phyloP scores from a whole-genome alignment of 2,113 vertebrate genomes.

The Craseonycteris thonglongyai region DNA sequence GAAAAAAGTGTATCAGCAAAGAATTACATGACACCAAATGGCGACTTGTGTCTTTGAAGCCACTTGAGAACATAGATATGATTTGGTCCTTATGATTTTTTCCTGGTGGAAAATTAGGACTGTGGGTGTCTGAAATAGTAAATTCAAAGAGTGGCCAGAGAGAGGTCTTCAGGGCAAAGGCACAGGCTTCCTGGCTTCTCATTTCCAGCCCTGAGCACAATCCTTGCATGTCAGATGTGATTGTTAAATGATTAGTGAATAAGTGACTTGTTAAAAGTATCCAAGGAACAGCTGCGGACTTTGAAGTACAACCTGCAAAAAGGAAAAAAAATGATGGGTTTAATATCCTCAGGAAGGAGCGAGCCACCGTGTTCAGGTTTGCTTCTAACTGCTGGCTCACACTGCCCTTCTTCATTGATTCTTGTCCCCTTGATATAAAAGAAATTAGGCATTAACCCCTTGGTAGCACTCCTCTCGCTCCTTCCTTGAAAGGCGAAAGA shows the following conservation, averaged over 20 bases:
- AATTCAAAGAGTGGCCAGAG: background rate
- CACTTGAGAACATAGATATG: slow-evolving; percentile 11
- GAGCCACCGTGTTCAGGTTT: background rate
- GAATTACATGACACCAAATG: background rate
- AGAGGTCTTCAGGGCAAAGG: background rate
- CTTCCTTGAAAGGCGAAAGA: slow-evolving; percentile 53
- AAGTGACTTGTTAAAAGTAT: slow-evolving; percentile 21
- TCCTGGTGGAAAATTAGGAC: background rate
- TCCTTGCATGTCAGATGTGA: background rate
- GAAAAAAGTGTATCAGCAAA: background rate
- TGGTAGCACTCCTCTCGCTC: slow-evolving; percentile 4
- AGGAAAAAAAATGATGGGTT: slow-evolving; percentile 20
- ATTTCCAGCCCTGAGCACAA: background rate
- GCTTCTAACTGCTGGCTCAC: slow-evolving; percentile 52
- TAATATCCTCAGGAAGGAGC: slow-evolving; percentile 30
- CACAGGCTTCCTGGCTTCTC: background rate
- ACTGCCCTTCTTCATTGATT: background rate
- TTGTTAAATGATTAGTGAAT: slow-evolving; percentile 21
- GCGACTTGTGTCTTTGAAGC: slow-evolving; percentile 19
- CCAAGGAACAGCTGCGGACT: slow-evolving; percentile 24
- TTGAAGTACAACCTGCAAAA: slow-evolving; percentile 8
- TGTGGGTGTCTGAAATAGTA: background rate
- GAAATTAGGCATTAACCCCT: slow-evolving; percentile 13
- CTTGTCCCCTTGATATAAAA: slow-evolving; percentile 4
- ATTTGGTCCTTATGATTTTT: background rate